phyloP scores from a whole-genome alignment of 2,888 invertebrate species.

The Halictus ligatus region DNA sequence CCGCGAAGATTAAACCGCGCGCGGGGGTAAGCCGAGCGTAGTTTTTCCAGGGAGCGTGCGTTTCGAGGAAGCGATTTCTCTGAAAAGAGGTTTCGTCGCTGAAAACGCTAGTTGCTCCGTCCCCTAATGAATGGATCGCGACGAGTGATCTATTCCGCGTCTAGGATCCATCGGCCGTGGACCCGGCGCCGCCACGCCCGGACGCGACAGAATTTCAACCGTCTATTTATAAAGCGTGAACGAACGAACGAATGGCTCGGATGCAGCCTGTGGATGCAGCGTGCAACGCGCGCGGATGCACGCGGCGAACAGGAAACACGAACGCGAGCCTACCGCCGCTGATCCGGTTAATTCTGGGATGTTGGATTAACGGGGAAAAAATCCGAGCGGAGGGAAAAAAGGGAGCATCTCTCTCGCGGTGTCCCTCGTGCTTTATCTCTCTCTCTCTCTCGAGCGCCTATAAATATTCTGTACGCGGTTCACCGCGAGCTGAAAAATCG shows the following conservation, averaged over 20 bases:
- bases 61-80: not conserved
- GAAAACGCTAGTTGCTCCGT: not conserved
- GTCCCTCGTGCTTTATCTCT: not conserved
- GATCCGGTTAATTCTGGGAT: conserved; percentile 61
- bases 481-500: not conserved
- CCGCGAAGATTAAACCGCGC: not conserved
- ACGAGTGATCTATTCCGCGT: conserved; percentile 64
- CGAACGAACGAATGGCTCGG: conserved; percentile 63
- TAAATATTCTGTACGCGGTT: conserved; percentile 6
- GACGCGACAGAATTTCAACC: conserved; percentile 65
- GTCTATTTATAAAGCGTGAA: conserved; percentile 78
- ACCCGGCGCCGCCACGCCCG: conserved; percentile 63
- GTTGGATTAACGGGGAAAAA: not conserved
- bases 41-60: not conserved
- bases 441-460: not conserved
- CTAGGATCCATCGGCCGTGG: conserved; percentile 61
- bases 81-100: not conserved
- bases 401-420: conserved; percentile 22
- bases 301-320: conserved; percentile 50
- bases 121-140: conserved; percentile 56
- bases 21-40: not conserved
- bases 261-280: conserved; percentile 43
- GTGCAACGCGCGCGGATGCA: conserved; percentile 17
- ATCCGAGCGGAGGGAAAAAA: not conserved
- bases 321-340: conserved; percentile 22